These are phyloP conservation scores for Aspiorhynchus laticeps DNA, from an alignment of 2,113 vertebrate genomes.

Conservation along the genomic window DNA sequence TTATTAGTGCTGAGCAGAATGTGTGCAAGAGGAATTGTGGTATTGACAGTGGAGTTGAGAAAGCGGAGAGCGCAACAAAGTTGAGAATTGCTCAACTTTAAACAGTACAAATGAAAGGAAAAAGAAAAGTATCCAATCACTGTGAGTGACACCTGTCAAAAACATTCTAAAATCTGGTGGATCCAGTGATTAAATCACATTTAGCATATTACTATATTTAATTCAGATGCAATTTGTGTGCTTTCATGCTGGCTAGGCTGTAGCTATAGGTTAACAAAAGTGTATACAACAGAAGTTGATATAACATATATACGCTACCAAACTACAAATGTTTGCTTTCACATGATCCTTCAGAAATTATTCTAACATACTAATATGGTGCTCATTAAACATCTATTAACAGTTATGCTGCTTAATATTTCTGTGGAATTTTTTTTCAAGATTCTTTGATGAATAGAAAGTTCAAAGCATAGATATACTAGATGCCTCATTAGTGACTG, in stretches of 20 bases:
- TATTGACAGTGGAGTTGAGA: neutral
- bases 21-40: neutral
- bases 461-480: too few species aligned
- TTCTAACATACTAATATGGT: neutral
- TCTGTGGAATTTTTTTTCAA: too few species aligned
- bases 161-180: neutral
- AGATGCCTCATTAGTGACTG: too few species aligned
- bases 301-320: too few species aligned
- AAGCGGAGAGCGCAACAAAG: neutral
- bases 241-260: neutral
- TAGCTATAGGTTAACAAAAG: too few species aligned
- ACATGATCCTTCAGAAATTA: neutral
- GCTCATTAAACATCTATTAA: neutral
- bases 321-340: neutral
- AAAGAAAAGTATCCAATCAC: neutral
- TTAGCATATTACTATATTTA: neutral
- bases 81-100: neutral
- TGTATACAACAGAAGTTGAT: too few species aligned
- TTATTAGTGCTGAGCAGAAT: neutral
- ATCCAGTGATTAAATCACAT: neutral
- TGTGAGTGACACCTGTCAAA: neutral
- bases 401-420: too few species aligned
- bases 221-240: neutral
- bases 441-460: too few species aligned
- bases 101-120: neutral